Evolutionary conservation across 2,797 vertebrate species (phyloP), one percentile per base, ranked within the genome.

Genomic region (Pseudopleuronectes americanus): DNA sequence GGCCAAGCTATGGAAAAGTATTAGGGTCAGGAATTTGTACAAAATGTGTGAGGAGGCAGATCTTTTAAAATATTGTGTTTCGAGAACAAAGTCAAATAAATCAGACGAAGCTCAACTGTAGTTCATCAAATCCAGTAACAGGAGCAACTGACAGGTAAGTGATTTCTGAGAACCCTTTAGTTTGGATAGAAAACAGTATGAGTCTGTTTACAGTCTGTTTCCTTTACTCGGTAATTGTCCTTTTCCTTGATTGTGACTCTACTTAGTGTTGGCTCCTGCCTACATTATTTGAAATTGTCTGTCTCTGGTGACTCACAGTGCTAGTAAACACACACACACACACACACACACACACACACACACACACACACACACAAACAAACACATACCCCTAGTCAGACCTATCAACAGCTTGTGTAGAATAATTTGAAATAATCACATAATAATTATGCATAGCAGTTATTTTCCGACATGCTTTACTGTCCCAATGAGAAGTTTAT

Each of bases 271-370:
- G 10, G 17, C 28, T 21, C 12, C 8, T 10, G n/a, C 31, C 8
- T 33, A 5, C 5, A 47, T 1, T 8, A 38, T 68, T 31, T 26
- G 8, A 57, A 56, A 6, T 21, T 24, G 8, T 24, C 22, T 38
- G 8, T 26, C 10, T 57, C 13, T 51, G 47, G 52, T 66, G 52
- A 63, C 52, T 66, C 17, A 53, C 43, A 59, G 47, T 72, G 58
- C 54, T 33, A 3, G 12, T 14, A 68, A 54, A 0, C 23, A 9
- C 61, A 55, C 28, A 28, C 28, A 7, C 28, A 31, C 7, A 28
- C 28, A 31, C 28, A 8, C 28, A 31, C 28, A 0, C 23, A 9
- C 61, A 55, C 28, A 8, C 7, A 31, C 28, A 31, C 7, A 33
- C 31, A 33, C 41, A 33, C 2, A 31, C 31, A 9, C 31, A 8